Evolutionary conservation across 2,888 invertebrate species (phyloP), one percentile per base, ranked within the genome.

Genomic region (Morpho helenor): DNA sequence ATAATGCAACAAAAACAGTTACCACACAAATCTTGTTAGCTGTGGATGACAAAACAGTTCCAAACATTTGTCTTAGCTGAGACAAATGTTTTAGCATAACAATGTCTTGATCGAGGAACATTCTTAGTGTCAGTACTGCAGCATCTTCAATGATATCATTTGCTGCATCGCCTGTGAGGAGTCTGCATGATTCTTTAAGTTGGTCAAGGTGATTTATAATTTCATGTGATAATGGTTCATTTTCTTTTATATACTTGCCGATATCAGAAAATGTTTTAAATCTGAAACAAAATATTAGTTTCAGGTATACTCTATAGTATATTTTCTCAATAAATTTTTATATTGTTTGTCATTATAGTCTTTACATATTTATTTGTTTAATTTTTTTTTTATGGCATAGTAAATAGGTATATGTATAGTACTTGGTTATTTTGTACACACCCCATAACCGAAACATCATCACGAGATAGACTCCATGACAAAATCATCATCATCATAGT

Each of bases 61-160:
- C 94, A 77, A 94, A 94, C 66, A 91, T 89, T 57, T 92, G 88
- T 59, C 92, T 88, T 9, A 96, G 74, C 55, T 92, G 82, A 3
- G 90, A 82, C 2, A 91, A 75, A 72, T 93, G 93, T 65, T 92
- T 92, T 45, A 92, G 82, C 74, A 92, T 91, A 7, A 94, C 86
- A 54, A 92, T 82, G 53, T 91, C 91, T 57, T 93, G 91, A 53
- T 93, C 91, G 1, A 94, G 77, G 69, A 95, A 92, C 73, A 94
- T 80, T 67, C 92, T 84, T 2, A 95, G 80, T 0, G 93, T 80
- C 68, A 92, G 91, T 0, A 95, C 81, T 0, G 93, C 77, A 0
- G 94, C 92, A 77, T 94, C 94, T 68, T 95, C 93, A 7, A 93
- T 84, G 7, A 94, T 80, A 60, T 92, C 91, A 63, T 91, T 80